Base-by-base conservation (phyloP, 2,888 invertebrate genomes). In the Didymodactylos carnosus region DNA sequence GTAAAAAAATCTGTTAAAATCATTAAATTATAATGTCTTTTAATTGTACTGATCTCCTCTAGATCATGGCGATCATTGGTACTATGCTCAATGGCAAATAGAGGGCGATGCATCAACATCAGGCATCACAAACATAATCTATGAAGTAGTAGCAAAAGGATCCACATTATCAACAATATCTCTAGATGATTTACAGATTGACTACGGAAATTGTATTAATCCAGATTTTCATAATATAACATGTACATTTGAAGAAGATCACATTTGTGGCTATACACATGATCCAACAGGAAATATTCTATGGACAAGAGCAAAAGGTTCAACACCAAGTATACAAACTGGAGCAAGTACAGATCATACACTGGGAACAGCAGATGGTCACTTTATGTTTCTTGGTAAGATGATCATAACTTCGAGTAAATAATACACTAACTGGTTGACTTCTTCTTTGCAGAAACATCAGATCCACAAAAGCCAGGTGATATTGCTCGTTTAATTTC, bases 241-340 rank as follows among this genome's bases (percentile, higher is more conserved):
- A 14, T 78, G 78, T 46, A 77, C 77, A 27, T 77, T 77, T 43
- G 77, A 78, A 69, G 69, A 75, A 39, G 75, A 77, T 69, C 77
- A 35, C 76, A 77, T 76, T 73, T 76, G 51, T 77, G 77, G 77
- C 13, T 72, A 72, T 27, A 43, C 53, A 27, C 41, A 53, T 27
- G 72, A 72, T 40, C 49, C 49, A 71, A 49, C 35, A 35, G 71
- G 49, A 14, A 41, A 71, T 49, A 51, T 71, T 49, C 49, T 51
- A 16, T 71, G 71, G 71, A 39, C 71, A 35, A 29, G 71, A 39
- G 51, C 49, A 39, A 71, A 49, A 71, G 71, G 71, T 13, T 23
- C 71, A 23, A 71, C 71, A 29, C 23, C 51, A 29, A 51, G 49
- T 19, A 39, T 13, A 13, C 35, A 49, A 49, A 71, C 71, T 39